Conservation (phyloP, 2,888 invertebrate genomes). For the Archaeoteleia sp. region DNA sequence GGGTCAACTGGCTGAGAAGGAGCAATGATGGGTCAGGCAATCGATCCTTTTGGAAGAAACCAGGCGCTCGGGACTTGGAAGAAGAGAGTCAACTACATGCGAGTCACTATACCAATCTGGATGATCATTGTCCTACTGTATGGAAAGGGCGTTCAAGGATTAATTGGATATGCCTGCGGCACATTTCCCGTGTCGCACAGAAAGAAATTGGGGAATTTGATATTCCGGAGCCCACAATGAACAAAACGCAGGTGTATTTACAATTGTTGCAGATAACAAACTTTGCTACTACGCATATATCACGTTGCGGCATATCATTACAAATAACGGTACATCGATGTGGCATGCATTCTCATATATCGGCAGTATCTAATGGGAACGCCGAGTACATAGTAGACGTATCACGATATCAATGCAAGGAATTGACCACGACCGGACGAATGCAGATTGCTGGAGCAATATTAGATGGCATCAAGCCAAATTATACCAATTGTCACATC, state of each 20-base stretch:
- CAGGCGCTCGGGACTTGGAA: too few relatives aligned
- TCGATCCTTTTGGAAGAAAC: too few relatives aligned
- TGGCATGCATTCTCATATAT: background rate
- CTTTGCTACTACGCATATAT: background rate
- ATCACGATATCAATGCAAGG: background rate
- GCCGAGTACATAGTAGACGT: background rate
- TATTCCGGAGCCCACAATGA: too few relatives aligned
- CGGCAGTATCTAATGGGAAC: background rate
- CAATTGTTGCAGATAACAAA: background rate
- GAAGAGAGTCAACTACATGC: too few relatives aligned
- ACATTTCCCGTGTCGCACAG: too few relatives aligned
- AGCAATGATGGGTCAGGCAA: too few relatives aligned
- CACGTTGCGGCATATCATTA: background rate
- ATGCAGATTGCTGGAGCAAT: background rate
- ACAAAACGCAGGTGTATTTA: background rate
- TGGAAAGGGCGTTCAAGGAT: too few relatives aligned
- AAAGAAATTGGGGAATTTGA: too few relatives aligned
- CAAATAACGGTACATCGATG: background rate
- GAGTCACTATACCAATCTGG: too few relatives aligned
- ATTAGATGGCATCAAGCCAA: background rate
- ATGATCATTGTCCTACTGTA: too few relatives aligned
- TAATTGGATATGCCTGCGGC: too few relatives aligned
- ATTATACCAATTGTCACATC: conserved; percentile 4
- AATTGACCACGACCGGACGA: background rate
- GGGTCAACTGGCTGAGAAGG: too few relatives aligned